Conservation (phyloP, 2,888 invertebrate genomes). For the Resseliella maxima region DNA sequence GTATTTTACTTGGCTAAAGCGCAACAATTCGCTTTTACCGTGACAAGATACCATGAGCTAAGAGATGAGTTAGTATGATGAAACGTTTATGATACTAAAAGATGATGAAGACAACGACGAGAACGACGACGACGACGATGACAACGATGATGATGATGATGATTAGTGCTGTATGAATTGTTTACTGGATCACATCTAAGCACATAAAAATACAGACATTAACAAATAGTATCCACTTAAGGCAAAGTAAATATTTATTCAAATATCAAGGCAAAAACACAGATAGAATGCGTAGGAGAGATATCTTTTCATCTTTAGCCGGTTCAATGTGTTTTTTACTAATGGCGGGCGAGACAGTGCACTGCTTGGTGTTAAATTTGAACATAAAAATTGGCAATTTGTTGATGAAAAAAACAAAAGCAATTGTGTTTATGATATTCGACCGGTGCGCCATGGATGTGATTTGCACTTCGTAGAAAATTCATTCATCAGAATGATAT, state of each 20-base stretch:
- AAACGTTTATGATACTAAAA: background rate
- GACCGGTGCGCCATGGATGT: background rate
- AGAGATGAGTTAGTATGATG: conserved; percentile 7
- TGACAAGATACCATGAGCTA: background rate
- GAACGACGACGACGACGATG: too few relatives aligned
- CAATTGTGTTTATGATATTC: background rate
- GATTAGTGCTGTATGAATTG: conserved; percentile 52
- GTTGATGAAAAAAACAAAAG: background rate
- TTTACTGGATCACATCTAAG: conserved; percentile 54
- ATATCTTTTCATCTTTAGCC: background rate
- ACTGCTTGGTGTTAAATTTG: background rate
- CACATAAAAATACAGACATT: conserved; percentile 55
- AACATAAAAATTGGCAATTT: background rate
- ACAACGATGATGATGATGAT: conserved; percentile 16
- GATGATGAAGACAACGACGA: background rate
- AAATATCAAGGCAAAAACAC: background rate
- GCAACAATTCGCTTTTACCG: background rate
- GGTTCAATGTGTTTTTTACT: background rate
- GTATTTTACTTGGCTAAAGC: background rate
- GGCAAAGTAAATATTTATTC: conserved; percentile 53
- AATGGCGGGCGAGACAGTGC: background rate
- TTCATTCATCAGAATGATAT: conserved; percentile 11
- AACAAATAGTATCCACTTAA: conserved; percentile 51
- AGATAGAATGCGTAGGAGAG: background rate
- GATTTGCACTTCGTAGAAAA: background rate